phyloP scores from a whole-genome alignment of 2,888 invertebrate species.

The Deilephila elpenor region DNA sequence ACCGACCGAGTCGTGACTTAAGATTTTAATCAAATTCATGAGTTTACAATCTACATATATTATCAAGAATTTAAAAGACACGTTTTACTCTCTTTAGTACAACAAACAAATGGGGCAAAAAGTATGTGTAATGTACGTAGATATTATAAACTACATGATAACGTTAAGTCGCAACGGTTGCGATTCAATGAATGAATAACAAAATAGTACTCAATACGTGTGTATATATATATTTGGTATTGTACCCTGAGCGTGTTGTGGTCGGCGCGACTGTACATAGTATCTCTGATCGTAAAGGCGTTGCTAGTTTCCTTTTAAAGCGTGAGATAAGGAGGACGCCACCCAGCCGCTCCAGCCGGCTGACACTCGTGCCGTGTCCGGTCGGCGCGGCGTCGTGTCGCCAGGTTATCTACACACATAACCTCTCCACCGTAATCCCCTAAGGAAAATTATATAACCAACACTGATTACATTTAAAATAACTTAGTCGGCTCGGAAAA shows the following conservation, averaged over 20 bases:
- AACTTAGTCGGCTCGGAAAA: too few species aligned
- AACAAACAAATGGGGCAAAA: constrained; percentile 6
- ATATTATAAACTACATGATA: neutral
- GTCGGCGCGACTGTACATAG: constrained; percentile 61
- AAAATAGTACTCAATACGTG: constrained; percentile 6
- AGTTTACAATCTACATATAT: constrained; percentile 40
- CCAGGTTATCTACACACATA: constrained; percentile 42
- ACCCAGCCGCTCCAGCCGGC: constrained; percentile 49
- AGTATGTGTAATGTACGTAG: neutral
- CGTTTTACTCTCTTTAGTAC: constrained; percentile 14
- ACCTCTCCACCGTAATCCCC: constrained; percentile 52
- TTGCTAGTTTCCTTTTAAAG: constrained; percentile 80
- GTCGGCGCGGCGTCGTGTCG: constrained; percentile 35
- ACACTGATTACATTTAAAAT: constrained; percentile 14
- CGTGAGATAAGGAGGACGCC: constrained; percentile 68
- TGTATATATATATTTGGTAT: constrained; percentile 46
- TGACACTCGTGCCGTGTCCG: constrained; percentile 50
- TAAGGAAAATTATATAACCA: constrained; percentile 40
- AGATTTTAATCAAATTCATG: constrained; percentile 53
- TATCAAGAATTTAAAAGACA: constrained; percentile 22
- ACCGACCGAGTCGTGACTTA: constrained; percentile 55
- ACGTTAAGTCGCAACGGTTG: neutral
- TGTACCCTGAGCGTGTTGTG: constrained; percentile 47
- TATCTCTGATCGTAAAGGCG: constrained; percentile 72
- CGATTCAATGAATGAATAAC: constrained; percentile 13